Percentiles rank a stretch among this genome's conserved stretches.
phyloP scores from a whole-genome alignment of 2,113 vertebrate species.

The Enhydra lutris region DNA sequence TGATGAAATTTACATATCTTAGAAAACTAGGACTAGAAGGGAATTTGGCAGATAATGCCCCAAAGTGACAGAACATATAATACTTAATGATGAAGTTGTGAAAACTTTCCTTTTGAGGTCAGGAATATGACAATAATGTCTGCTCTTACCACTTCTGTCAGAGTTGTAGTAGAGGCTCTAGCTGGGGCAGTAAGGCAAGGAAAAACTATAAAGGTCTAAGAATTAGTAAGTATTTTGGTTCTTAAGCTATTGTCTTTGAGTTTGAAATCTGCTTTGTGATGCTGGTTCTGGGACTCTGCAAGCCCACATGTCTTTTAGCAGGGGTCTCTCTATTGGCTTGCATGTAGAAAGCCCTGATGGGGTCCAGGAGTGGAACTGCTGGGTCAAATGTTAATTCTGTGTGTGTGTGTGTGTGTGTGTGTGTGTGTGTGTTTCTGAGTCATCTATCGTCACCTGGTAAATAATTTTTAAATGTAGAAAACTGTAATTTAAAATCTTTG shows the following conservation, averaged over 20 bases:
- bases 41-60: neutral
- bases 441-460: neutral
- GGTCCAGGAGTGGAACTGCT: neutral
- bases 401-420: neutral
- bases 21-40: neutral
- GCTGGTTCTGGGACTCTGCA: neutral
- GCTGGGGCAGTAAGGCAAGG: neutral
- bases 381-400: neutral
- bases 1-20: neutral
- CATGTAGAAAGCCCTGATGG: neutral
- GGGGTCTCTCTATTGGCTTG: neutral
- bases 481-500: neutral
- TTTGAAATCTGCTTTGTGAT: neutral
- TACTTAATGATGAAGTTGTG: neutral
- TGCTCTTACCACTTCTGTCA: neutral
- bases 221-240: neutral
- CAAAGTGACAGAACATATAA: neutral
- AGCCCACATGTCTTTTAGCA: neutral
- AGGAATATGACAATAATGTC: neutral
- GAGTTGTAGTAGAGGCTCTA: neutral
- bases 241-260: neutral
- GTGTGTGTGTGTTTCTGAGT: neutral
- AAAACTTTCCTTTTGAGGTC: neutral
- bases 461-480: neutral
- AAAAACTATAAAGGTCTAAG: neutral